Conservation (phyloP, 2,888 invertebrate genomes). For the Nebria brevicollis region DNA sequence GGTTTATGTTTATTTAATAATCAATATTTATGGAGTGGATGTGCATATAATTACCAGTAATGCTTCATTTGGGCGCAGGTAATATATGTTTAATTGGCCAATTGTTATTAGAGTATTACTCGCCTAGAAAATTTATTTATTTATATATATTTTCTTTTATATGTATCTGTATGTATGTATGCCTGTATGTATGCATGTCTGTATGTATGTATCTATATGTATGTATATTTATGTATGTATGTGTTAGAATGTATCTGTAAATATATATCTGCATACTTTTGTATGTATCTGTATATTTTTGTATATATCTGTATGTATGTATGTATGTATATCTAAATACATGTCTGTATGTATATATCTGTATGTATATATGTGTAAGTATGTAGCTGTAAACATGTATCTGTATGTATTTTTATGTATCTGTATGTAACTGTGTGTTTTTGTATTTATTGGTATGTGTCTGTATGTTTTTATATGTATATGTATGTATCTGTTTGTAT, state of each 20-base stretch:
- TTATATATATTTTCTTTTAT: too few species aligned
- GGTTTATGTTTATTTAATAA: neutral
- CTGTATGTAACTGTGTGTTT: too few species aligned
- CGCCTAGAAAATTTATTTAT: constrained; percentile 6
- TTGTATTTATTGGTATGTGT: too few species aligned
- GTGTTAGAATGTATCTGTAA: neutral
- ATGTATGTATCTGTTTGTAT: too few species aligned
- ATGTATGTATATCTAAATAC: neutral
- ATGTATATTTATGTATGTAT: neutral
- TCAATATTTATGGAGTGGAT: neutral
- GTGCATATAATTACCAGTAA: constrained; percentile 7
- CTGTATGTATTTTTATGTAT: too few species aligned
- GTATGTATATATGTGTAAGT: too few species aligned
- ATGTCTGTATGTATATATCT: too few species aligned
- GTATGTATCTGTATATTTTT: too few species aligned
- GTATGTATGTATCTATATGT: neutral
- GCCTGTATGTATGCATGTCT: neutral
- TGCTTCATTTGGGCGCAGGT: constrained; percentile 13
- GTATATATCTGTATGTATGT: too few species aligned
- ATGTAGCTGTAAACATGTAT: too few species aligned
- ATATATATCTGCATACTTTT: neutral
- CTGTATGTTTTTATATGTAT: too few species aligned
- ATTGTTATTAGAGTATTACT: constrained; percentile 11
- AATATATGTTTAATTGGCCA: constrained; percentile 16
- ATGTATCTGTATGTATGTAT: neutral